These are phyloP conservation scores for Siniperca knerii DNA, from an alignment of 2,113 vertebrate genomes.

Conservation along the genomic window DNA sequence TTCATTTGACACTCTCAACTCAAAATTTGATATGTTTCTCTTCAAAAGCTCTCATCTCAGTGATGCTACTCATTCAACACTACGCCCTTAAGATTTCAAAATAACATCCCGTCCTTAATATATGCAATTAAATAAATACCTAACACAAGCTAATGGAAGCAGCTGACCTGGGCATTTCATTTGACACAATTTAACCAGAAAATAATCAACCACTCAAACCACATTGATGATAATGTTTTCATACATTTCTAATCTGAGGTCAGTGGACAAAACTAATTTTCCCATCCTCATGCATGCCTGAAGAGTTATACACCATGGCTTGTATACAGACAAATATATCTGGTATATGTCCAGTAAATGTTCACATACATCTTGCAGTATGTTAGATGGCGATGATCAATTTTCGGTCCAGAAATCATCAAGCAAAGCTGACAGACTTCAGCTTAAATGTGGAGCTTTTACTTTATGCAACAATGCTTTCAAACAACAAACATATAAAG, in stretches of 20 bases:
- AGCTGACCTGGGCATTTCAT: constrained; percentile 53
- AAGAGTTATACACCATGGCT: constrained; percentile 67
- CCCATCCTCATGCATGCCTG: constrained; percentile 66
- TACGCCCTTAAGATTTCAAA: constrained; percentile 46
- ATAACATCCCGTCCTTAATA: constrained; percentile 52
- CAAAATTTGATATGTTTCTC: constrained; percentile 57
- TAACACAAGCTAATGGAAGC: constrained; percentile 63
- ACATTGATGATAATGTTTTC: constrained; percentile 63
- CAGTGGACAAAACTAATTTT: constrained; percentile 32
- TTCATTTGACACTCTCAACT: constrained; percentile 63
- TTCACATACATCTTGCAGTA: constrained; percentile 62
- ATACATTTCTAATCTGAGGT: constrained; percentile 59
- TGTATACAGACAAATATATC: constrained; percentile 69
- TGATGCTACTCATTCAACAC: constrained; percentile 33
- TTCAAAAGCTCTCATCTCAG: constrained; percentile 28
- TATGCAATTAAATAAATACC: constrained; percentile 71
- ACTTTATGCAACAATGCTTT: constrained; percentile 29
- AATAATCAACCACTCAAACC: constrained; percentile 58
- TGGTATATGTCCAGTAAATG: constrained; percentile 67
- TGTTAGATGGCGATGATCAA: constrained; percentile 57
- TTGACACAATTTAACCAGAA: constrained; percentile 35
- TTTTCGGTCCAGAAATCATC: constrained; percentile 45
- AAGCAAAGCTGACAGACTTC: constrained; percentile 52
- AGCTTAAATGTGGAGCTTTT: constrained; percentile 43
- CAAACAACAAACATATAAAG: constrained; percentile 60